These are phyloP conservation scores for Lophotriccus pileatus DNA, from an alignment of 2,797 vertebrate genomes.

Conservation along the genomic window DNA sequence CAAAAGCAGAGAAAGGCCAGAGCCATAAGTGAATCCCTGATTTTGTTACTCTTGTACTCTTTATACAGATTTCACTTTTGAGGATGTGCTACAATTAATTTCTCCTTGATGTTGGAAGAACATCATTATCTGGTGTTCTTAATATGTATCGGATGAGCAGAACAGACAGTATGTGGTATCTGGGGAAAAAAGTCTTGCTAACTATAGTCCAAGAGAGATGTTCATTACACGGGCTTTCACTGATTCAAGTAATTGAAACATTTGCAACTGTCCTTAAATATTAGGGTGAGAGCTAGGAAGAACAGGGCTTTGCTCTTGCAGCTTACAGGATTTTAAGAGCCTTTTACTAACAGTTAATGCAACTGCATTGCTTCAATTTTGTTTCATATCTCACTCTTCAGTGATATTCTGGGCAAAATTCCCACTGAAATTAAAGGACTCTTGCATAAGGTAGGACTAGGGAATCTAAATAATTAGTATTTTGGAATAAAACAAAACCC, in stretches of 20 bases:
- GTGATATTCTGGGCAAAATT: background rate
- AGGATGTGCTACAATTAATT: slow-evolving; percentile 8
- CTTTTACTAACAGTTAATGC: background rate
- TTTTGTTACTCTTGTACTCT: background rate
- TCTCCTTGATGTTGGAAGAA: background rate
- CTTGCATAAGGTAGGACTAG: background rate
- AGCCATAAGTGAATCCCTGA: background rate
- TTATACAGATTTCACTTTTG: background rate
- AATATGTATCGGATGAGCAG: background rate
- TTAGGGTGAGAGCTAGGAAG: slow-evolving; percentile 9
- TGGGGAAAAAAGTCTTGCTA: slow-evolving; percentile 6
- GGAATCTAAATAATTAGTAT: slow-evolving; percentile 6
- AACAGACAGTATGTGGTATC: slow-evolving; percentile 3
- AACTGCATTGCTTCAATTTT: background rate
- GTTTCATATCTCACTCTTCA: background rate
- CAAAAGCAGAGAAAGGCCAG: background rate
- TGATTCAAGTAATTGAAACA: slow-evolving; percentile 46
- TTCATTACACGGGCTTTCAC: slow-evolving; percentile 39
- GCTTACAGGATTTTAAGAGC: background rate
- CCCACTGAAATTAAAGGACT: slow-evolving; percentile 7
- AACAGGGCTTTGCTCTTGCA: background rate
- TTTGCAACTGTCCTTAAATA: slow-evolving; percentile 43
- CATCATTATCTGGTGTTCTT: slow-evolving; percentile 39
- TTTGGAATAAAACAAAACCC: slow-evolving; percentile 15
- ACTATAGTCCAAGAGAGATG: background rate